Evolutionary conservation across 2,888 invertebrate genomes (phyloP), one percentile per base, ranked within the genome.

Genomic region (Trissoscelio sp.): DNA sequence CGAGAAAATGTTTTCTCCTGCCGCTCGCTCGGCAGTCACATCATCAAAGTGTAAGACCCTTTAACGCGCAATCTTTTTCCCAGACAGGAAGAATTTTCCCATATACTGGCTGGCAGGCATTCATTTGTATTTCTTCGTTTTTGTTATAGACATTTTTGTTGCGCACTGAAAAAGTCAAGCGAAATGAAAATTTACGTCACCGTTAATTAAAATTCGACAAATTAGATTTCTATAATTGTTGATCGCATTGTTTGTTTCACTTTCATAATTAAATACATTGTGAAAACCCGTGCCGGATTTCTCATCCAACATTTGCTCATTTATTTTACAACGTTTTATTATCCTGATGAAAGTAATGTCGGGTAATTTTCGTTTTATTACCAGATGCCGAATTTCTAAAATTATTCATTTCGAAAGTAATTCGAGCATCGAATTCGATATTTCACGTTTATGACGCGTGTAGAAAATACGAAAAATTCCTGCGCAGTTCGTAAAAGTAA

Each of bases 191-290:
- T 55, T 77, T 53, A 77, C 77, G 28, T 69, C 69, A 77, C 14
- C 37, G 57, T 72, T 79, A 72, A 79, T 79, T 79, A 79, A 31
- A 14, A 6, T 51, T 66, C 34, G 58, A 58, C 66, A 66, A 79
- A 66, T 66, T 79, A 57, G 57, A 31, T 58, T 37, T 22, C 55
- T 51, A 24, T n/a, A 28, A 72, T 58, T 58, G 66, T 58, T 79
- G 34, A 69, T 70, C 39, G 34, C 28, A 28, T 46, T 58, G 70
- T 78, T 64, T 66, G 70, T 51, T 70, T 78, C 78, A 78, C 70
- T 78, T 78, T 78, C 70, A 20, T 57, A 72, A 72, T 64, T 24
- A 39, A 44, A 48, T 46, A 57, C 31, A 44, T 64, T 72, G 64
- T 64, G 46, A 66, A 75, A 51, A 2, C 9, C 7, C 7, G 37